phyloP scores from a whole-genome alignment of 1,140 invertebrate species.

The Plectrocnemia conspersa region DNA sequence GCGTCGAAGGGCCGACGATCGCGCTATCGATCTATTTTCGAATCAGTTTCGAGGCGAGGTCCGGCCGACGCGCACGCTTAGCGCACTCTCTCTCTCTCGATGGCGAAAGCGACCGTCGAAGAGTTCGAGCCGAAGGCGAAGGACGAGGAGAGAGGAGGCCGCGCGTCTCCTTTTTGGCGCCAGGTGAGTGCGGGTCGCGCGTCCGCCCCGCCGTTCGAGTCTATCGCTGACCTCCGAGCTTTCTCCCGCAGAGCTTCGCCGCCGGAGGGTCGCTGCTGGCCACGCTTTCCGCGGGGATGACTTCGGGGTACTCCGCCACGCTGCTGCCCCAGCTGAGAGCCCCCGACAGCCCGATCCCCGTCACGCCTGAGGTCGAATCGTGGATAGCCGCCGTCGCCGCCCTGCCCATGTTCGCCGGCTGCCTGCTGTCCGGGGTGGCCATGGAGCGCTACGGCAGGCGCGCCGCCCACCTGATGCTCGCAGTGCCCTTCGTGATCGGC shows the following conservation, averaged over 20 bases:
- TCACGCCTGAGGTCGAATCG: conserved; percentile 50
- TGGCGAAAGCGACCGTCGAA: not conserved
- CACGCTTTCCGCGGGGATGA: conserved; percentile 53
- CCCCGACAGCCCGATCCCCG: conserved; percentile 42
- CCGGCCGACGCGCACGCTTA: not conserved
- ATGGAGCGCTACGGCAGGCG: conserved; percentile 67
- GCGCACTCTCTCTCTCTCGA: not conserved
- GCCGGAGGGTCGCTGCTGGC: conserved; percentile 53
- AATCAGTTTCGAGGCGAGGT: not conserved
- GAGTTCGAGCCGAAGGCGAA: not conserved
- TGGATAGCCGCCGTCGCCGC: conserved; percentile 61
- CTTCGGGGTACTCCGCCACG: conserved; percentile 59
- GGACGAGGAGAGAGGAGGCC: not conserved
- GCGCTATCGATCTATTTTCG: not conserved
- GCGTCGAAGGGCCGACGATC: not conserved
- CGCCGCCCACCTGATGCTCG: conserved; percentile 55
- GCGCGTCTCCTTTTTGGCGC: not conserved
- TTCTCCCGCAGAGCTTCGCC: conserved; percentile 51
- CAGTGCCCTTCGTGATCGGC: conserved; percentile 59
- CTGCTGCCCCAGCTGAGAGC: conserved; percentile 56
- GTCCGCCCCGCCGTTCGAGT: too few relatives aligned
- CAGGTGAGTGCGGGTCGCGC: not conserved
- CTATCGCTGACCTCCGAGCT: not conserved
- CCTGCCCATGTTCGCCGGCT: conserved; percentile 57
- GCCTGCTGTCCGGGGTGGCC: conserved; percentile 54